Evolutionary conservation across 1,140 invertebrate genomes (phyloP), one percentile per base, ranked within the genome.

Genomic region (Plutomurus gul): DNA sequence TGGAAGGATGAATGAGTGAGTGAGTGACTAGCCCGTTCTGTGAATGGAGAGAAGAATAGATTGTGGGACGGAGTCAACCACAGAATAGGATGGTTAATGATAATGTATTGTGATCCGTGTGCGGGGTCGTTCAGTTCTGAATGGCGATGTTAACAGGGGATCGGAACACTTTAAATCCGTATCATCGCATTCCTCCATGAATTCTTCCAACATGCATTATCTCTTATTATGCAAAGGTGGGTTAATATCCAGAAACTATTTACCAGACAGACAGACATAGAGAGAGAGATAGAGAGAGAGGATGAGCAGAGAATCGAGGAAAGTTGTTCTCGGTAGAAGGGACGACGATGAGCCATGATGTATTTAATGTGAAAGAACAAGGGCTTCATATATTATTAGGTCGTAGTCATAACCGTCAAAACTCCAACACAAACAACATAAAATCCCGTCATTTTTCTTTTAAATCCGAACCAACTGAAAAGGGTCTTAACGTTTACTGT

Each of bases 41-140:
- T 72, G 70, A 72, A 72, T 72, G 70, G 70, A 6, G 70, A 72
- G 70, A 72, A 72, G 70, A 72, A 72, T 72, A 72, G 70, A 72
- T 40, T 72, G 70, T 72, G 70, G 70, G 70, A 72, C 40, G 70
- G 70, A 18, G 40, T 72, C 37, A 72, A 56, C 25, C 6, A 72
- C 40, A 81, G 56, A 81, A 77, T 81, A 75, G 79, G 75, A 72
- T 76, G 76, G 75, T 81, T 81, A 81, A 81, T 81, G 80, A 81
- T 81, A 81, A 81, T 81, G 76, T 81, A 81, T 81, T 81, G 76
- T 78, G 71, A 76, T 78, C 76, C 72, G 36, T 81, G 79, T 43
- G 49, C 76, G 56, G 76, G 80, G 76, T 81, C 76, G 76, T 36
- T 49, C 71, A 16, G 39, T 33, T 40, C 47, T 72, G 25, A 77